Evolutionary conservation across 2,797 vertebrate genomes (phyloP).

Genomic region (Poecilia picta): DNA sequence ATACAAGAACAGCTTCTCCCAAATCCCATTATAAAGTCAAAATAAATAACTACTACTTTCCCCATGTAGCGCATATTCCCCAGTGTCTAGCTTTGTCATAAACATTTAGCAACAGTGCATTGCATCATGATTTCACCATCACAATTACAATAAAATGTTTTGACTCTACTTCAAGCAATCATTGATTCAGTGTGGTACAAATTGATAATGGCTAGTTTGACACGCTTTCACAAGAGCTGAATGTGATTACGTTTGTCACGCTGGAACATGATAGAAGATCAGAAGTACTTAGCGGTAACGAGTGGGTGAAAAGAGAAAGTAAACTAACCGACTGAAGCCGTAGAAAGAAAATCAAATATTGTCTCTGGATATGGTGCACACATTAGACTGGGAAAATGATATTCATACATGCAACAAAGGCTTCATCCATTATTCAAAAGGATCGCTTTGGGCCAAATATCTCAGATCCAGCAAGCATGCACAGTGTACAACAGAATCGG

Average conservation of each 20-base stretch:
- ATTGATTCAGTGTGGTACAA: slow-evolving; percentile 25
- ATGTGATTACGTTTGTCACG: slow-evolving; percentile 55
- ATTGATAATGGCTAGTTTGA: slow-evolving; percentile 33
- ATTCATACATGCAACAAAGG: slow-evolving; percentile 77
- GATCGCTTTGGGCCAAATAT: slow-evolving; percentile 76
- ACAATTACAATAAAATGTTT: slow-evolving; percentile 31
- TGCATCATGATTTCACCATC: slow-evolving; percentile 12
- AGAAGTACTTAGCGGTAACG: slow-evolving; percentile 52
- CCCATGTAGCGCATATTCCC: not conserved
- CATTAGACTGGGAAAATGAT: slow-evolving; percentile 74
- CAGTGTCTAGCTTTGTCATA: not conserved
- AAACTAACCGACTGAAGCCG: slow-evolving; percentile 67
- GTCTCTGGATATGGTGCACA: slow-evolving; percentile 70
- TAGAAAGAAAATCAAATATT: slow-evolving; percentile 78
- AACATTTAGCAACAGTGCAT: slow-evolving; percentile 13
- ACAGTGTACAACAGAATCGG: slow-evolving; percentile 67
- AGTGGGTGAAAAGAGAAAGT: slow-evolving; percentile 68
- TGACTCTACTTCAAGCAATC: slow-evolving; percentile 21
- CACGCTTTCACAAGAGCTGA: slow-evolving; percentile 17
- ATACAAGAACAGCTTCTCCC: slow-evolving; percentile 9
- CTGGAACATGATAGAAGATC: slow-evolving; percentile 55
- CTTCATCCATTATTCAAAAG: slow-evolving; percentile 82
- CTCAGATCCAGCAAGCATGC: slow-evolving; percentile 74
- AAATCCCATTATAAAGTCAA: slow-evolving; percentile 32
- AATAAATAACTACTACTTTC: not conserved